Conservation (phyloP, 2,888 invertebrate genomes). For the Lasioglossum calceatum region DNA sequence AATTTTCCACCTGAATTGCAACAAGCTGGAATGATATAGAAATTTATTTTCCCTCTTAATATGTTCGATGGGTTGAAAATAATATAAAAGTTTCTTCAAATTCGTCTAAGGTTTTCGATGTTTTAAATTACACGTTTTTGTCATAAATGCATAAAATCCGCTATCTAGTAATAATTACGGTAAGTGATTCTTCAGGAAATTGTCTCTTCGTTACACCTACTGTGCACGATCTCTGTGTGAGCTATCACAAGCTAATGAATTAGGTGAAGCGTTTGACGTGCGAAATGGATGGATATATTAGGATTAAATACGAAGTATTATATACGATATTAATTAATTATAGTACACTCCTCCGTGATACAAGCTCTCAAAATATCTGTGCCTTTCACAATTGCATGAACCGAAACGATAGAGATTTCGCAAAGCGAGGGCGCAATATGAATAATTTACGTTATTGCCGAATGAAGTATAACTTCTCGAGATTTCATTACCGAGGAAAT, state of each 20-base stretch:
- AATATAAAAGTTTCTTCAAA: no score
- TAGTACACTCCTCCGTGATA: not conserved
- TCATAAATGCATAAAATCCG: no score
- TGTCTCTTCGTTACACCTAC: not conserved
- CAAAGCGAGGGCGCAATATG: not conserved
- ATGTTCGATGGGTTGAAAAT: no score
- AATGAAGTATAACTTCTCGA: not conserved
- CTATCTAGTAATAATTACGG: not conserved
- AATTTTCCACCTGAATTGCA: no score
- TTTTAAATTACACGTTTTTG: no score
- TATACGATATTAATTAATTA: conserved; percentile 1
- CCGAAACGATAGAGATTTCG: not conserved
- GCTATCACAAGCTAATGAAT: not conserved
- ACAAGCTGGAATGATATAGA: no score
- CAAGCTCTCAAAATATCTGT: not conserved
- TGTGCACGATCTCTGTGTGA: not conserved
- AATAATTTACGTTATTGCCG: not conserved
- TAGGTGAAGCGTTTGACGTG: not conserved
- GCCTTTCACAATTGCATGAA: not conserved
- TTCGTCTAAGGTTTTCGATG: no score
- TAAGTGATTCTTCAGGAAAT: not conserved
- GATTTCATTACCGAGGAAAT: not conserved
- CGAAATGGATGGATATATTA: not conserved
- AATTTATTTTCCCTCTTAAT: no score
- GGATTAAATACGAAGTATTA: not conserved